These are phyloP conservation scores for Criorhina ranunculi DNA, from an alignment of 2,888 invertebrate species.

Conservation along the genomic window DNA sequence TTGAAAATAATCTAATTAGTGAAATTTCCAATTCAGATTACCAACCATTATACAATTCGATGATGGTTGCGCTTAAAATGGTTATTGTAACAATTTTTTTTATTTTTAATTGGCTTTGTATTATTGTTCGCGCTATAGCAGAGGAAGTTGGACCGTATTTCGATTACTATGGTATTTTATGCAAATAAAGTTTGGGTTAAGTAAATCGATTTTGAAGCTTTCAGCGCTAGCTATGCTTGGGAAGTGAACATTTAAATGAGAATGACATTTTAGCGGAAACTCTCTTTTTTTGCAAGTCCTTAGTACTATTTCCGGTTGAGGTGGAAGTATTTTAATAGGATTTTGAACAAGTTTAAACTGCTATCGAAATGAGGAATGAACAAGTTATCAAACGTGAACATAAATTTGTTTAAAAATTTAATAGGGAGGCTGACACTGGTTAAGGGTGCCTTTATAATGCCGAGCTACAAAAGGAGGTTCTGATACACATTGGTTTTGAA, in stretches of 20 bases:
- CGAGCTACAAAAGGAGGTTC: too few relatives aligned
- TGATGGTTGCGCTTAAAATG: conserved; percentile 63
- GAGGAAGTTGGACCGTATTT: conserved; percentile 47
- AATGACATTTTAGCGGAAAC: conserved; percentile 44
- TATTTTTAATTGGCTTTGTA: conserved; percentile 50
- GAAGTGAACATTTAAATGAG: conserved; percentile 45
- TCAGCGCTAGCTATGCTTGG: conserved; percentile 26
- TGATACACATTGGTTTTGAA: too few relatives aligned
- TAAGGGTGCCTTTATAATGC: too few relatives aligned
- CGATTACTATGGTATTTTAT: conserved; percentile 53
- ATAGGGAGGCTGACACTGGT: too few relatives aligned
- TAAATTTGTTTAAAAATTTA: too few relatives aligned
- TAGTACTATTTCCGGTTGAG: not conserved
- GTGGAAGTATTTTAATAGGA: not conserved
- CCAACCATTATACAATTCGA: conserved; percentile 60
- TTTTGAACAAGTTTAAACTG: not conserved
- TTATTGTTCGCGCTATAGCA: not conserved
- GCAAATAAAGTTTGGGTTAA: conserved; percentile 53
- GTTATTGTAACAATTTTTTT: conserved; percentile 55
- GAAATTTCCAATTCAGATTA: conserved; percentile 70
- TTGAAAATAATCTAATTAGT: conserved; percentile 69
- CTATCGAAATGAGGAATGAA: not conserved
- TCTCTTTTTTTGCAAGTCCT: not conserved
- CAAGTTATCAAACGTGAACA: too few relatives aligned
- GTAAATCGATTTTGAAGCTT: conserved; percentile 59